Percentiles rank a stretch among this genome's conserved stretches.
phyloP scores from a whole-genome alignment of 2,888 invertebrate species.

The Harpalus rufipes region DNA sequence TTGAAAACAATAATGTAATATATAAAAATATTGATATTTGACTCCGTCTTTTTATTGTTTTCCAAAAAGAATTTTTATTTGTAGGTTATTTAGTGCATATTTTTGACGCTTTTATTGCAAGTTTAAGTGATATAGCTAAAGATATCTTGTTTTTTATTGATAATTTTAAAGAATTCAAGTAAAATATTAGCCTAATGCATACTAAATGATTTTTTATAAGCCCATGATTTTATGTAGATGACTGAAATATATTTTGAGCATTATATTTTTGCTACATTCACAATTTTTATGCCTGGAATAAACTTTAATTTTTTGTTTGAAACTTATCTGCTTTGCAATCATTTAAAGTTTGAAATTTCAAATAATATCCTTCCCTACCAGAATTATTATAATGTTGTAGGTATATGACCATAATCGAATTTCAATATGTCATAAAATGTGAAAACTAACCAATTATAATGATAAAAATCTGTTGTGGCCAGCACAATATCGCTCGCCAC shows the following conservation, averaged over 20 bases:
- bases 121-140: constrained; percentile 33
- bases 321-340: no score
- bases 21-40: constrained; percentile 56
- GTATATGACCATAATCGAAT: no score
- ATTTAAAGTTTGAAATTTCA: no score
- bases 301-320: neutral
- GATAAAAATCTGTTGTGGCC: no score
- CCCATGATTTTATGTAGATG: constrained; percentile 1
- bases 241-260: neutral
- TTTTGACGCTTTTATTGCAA: constrained; percentile 40
- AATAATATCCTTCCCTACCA: neutral
- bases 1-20: constrained; percentile 66
- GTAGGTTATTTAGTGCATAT: constrained; percentile 54
- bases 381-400: no score
- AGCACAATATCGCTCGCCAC: no score
- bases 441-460: no score
- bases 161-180: constrained; percentile 17
- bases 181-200: constrained; percentile 20
- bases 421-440: no score
- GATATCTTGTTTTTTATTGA: constrained; percentile 52
- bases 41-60: constrained; percentile 50
- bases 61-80: constrained; percentile 41
- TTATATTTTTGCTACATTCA: neutral
- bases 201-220: constrained; percentile 29
- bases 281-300: neutral